A percentile compares a stretch with the other conserved stretches of the same genome.
phyloP scores from a whole-genome alignment of 2,888 invertebrate species.

The Drosophila antonietae region DNA sequence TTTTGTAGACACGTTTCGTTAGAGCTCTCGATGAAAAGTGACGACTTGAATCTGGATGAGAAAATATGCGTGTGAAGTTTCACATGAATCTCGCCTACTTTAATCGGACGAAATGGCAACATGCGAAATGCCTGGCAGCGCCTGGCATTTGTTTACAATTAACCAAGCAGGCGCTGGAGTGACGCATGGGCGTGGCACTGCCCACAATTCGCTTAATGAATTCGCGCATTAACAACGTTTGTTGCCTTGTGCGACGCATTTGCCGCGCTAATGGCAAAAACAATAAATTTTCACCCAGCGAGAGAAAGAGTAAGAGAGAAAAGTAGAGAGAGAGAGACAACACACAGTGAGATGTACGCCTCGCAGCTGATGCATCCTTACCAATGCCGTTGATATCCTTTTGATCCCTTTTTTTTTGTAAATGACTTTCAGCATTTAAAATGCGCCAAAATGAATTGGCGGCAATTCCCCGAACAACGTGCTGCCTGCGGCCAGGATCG shows the following conservation, averaged over 20 bases:
- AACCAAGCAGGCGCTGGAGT: conserved; percentile 24
- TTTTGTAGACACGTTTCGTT: too few relatives aligned
- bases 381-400: conserved; percentile 65
- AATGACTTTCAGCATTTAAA: conserved; percentile 79
- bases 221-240: conserved; percentile 71
- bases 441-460: conserved; percentile 77
- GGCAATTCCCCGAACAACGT: conserved; percentile 61
- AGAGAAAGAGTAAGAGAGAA: neutral
- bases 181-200: conserved; percentile 16
- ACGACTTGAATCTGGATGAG: too few relatives aligned
- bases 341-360: neutral
- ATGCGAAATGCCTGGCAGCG: conserved; percentile 18
- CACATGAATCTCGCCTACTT: conserved; percentile 49
- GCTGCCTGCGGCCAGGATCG: conserved; percentile 16
- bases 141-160: conserved; percentile 62
- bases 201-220: conserved; percentile 68
- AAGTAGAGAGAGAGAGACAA: neutral
- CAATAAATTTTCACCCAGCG: conserved; percentile 67
- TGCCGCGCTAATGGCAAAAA: conserved; percentile 73
- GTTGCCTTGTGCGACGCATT: conserved; percentile 49
- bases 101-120: conserved; percentile 17
- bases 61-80: conserved; percentile 26
- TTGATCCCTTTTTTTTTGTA: conserved; percentile 70
- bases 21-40: too few relatives aligned
- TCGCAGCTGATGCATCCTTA: conserved; percentile 55